Conservation (phyloP, 2,888 invertebrate species). For the Tenthredo mesomela region DNA sequence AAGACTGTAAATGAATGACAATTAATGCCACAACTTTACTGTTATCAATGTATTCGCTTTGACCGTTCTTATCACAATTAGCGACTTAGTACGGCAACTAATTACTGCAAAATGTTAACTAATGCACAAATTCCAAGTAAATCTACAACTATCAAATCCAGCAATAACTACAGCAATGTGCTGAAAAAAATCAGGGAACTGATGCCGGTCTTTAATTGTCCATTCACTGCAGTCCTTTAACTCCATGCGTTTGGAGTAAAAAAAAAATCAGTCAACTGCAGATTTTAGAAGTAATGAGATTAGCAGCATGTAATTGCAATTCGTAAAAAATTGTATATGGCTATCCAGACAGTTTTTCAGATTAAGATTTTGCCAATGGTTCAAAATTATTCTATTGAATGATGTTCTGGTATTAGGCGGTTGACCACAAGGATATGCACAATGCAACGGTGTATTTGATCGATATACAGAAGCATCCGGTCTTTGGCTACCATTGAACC, state of each 20-base stretch:
- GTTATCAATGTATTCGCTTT: neutral
- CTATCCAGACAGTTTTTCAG: neutral
- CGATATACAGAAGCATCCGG: constrained; percentile 19
- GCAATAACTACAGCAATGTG: neutral
- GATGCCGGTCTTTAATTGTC: neutral
- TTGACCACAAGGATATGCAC: neutral
- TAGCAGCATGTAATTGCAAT: neutral
- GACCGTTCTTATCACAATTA: neutral
- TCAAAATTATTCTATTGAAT: neutral
- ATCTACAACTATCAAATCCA: neutral
- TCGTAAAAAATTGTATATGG: neutral
- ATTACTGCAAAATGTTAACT: neutral
- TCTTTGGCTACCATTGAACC: constrained; percentile 26
- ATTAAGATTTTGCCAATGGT: neutral
- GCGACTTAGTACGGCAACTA: neutral
- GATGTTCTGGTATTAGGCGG: neutral
- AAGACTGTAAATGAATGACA: neutral
- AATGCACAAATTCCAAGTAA: constrained; percentile 3
- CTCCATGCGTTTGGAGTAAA: neutral
- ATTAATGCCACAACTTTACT: neutral
- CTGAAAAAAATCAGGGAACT: neutral
- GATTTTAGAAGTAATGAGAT: neutral
- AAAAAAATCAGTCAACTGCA: neutral
- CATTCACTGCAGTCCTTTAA: too few species aligned
- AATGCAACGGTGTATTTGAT: neutral